Evolutionary conservation across 2,113 vertebrate genomes (phyloP), one percentile per base, ranked within the genome.

Genomic region (Pelmatolapia mariae): DNA sequence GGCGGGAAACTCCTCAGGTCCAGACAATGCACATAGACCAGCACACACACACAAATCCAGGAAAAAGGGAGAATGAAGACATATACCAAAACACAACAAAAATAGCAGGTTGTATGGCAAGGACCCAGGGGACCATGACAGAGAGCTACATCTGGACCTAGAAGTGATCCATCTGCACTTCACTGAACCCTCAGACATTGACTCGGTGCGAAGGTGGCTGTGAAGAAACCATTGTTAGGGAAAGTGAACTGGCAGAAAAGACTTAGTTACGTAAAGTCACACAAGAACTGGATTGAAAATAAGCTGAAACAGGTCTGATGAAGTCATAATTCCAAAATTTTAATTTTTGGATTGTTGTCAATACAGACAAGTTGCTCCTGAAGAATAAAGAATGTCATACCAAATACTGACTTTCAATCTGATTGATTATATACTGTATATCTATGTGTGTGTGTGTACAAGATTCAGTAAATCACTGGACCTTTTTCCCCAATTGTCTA

Each of bases 181-280:
- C 66, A 24, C 12, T 43, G 66, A 71, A 71, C 2, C n/a, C 0
- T 71, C 38, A 16, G 66, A 43, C 5, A 0, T 43, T 5, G 3
- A 22, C 63, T 40, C 7, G 3, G 5, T 40, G 19, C 1, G 0
- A 40, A 13, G 19, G 63, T 68, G 33, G 19, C 63, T 40, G 63
- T 22, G 7, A 68, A 22, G 63, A 15, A 71, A 40, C 36, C 12
- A 24, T 40, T 40, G 4, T 38, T 15, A 22, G 12, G 63, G 5
- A 68, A 66, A 33, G 10, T n/a, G 33, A 68, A 68, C 6, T 12
- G 19, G 19, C 6, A 66, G 33, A 66, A 38, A 66, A 68, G 3
- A 38, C 33, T 66, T 38, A 3, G 61, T 36, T 36, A 33, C 6
- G 2, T 33, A 1, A 63, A 0, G 11, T 68, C 2, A 68, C 63